These are phyloP conservation scores for Papilio polytes DNA, from an alignment of 1,140 invertebrate species.

Conservation along the genomic window DNA sequence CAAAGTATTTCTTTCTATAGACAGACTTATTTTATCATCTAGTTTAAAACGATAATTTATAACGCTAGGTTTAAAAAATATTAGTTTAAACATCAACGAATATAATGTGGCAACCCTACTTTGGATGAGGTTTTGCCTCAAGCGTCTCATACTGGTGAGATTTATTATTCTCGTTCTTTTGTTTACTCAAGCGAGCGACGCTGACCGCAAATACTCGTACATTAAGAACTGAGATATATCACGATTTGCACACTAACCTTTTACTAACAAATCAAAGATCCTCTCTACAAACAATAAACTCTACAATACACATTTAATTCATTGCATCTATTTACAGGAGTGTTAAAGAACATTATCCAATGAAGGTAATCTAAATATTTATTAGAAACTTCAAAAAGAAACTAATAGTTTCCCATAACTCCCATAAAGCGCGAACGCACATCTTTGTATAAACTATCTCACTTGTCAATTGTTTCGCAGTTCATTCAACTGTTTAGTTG, in stretches of 20 bases:
- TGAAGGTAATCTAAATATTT: too few relatives aligned
- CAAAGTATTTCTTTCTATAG: too few relatives aligned
- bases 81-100: neutral
- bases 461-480: too few relatives aligned
- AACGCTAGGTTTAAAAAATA: neutral
- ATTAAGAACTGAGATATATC: slow-evolving; percentile 20
- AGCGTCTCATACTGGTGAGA: slow-evolving; percentile 35
- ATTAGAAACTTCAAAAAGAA: neutral
- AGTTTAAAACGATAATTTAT: neutral
- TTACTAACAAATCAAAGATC: slow-evolving; percentile 16
- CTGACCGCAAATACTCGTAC: neutral
- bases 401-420: neutral
- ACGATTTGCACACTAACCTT: slow-evolving; percentile 15
- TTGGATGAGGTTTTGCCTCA: slow-evolving; percentile 23
- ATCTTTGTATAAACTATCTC: too few relatives aligned
- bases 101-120: slow-evolving; percentile 7
- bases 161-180: slow-evolving; percentile 37
- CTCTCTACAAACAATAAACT: neutral
- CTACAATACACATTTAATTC: neutral
- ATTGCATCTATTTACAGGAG: neutral
- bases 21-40: too few relatives aligned
- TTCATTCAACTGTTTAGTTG: too few relatives aligned
- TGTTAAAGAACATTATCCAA: neutral
- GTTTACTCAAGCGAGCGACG: slow-evolving; percentile 34
- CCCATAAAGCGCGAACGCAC: too few relatives aligned